Conservation (phyloP, 2,888 invertebrate species). For the Pristionchus exspectatus region DNA sequence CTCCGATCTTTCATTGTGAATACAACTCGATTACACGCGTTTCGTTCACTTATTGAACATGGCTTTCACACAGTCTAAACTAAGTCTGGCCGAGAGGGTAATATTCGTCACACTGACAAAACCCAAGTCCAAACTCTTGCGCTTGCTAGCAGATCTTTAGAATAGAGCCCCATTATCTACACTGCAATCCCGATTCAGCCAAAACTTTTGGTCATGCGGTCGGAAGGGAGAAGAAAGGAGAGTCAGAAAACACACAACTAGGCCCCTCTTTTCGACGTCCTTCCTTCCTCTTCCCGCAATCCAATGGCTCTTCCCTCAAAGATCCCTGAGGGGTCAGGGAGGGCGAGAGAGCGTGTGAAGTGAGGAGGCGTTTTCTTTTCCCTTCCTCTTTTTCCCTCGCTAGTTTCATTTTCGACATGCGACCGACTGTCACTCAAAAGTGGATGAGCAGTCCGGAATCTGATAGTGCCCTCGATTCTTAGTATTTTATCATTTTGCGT, state of each 20-base stretch:
- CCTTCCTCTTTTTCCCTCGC: neutral
- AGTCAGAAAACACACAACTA: neutral
- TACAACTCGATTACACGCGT: too few relatives aligned
- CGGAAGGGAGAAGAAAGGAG: too few relatives aligned
- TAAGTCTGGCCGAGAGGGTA: too few relatives aligned
- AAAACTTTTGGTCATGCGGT: neutral
- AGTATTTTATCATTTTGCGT: too few relatives aligned
- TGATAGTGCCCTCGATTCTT: neutral
- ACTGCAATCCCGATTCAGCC: neutral
- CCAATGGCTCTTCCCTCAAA: neutral
- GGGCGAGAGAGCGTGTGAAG: neutral
- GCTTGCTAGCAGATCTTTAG: neutral
- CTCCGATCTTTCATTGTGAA: too few relatives aligned
- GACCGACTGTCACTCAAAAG: slow-evolving; percentile 34
- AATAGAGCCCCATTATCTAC: neutral
- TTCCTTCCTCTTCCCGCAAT: neutral
- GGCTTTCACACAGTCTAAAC: too few relatives aligned
- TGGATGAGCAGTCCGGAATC: neutral
- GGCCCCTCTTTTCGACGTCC: neutral
- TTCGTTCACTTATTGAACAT: too few relatives aligned
- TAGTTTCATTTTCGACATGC: slow-evolving; percentile 6
- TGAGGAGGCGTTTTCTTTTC: neutral
- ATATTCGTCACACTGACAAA: too few relatives aligned
- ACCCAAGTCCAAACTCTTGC: too few relatives aligned
- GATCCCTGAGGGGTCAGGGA: neutral